Conservation (phyloP, 2,888 invertebrate genomes). For the Panopea generosa region DNA sequence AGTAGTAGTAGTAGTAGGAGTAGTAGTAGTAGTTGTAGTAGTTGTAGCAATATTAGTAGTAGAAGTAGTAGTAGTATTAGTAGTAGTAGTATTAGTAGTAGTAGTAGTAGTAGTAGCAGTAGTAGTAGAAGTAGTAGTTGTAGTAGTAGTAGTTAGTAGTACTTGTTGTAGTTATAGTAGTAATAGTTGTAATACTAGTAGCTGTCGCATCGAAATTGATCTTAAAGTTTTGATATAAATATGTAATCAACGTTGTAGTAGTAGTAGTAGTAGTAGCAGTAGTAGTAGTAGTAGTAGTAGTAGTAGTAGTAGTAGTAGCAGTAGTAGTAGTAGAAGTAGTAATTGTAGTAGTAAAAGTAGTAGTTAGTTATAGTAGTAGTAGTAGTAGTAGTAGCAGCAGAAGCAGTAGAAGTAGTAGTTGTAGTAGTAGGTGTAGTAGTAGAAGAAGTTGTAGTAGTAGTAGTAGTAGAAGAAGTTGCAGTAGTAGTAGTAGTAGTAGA, state of each 20-base stretch:
- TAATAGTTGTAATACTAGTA: background rate
- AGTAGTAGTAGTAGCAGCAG: background rate
- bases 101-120: constrained; percentile 8
- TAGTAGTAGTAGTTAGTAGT: constrained; percentile 9
- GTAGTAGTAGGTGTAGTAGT: background rate
- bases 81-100: constrained; percentile 27
- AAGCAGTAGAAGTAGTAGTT: background rate
- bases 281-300: constrained; percentile 24
- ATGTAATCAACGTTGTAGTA: constrained; percentile 7
- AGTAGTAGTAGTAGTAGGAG: constrained; percentile 45
- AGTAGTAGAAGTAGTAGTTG: constrained; percentile 11
- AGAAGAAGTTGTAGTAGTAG: background rate
- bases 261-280: constrained; percentile 24
- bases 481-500: constrained; percentile 1
- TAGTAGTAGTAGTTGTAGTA: constrained; percentile 37
- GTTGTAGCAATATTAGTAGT: constrained; percentile 13
- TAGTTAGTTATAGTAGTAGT: constrained; percentile 27
- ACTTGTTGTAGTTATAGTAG: background rate
- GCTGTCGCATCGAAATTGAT: constrained; percentile 7
- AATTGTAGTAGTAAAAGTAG: constrained; percentile 32
- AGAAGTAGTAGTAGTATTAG: constrained; percentile 17
- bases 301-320: constrained; percentile 33
- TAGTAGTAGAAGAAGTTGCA: background rate
- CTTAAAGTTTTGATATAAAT: constrained; percentile 25
- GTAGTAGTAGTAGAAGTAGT: constrained; percentile 26